Evolutionary conservation across 2,113 vertebrate species (phyloP).

Genomic region (Saguinus midas): DNA sequence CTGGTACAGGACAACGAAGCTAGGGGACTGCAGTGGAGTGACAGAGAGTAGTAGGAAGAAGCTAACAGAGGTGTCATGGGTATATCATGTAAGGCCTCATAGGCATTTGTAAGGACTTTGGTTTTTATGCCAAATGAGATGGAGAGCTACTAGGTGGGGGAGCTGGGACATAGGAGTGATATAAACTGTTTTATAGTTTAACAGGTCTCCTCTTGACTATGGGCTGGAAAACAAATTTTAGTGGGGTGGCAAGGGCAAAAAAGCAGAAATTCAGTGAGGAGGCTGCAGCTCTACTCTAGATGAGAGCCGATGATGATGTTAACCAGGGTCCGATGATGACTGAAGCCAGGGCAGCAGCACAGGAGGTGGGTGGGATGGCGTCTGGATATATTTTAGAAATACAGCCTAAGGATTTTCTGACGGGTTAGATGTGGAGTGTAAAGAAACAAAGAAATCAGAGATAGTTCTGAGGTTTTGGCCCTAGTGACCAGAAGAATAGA

Average conservation of each 20-base stretch:
- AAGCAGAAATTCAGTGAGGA: neutral
- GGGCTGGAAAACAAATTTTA: neutral
- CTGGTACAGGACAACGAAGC: neutral
- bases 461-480: neutral
- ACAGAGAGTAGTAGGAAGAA: neutral
- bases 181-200: neutral
- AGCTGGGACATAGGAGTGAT: neutral
- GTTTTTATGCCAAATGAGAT: neutral
- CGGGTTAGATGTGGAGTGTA: neutral
- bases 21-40: neutral
- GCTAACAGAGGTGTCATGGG: neutral
- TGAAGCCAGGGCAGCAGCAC: neutral
- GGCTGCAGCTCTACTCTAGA: neutral
- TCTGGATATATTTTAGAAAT: neutral
- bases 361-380: neutral
- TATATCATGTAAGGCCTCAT: fast-evolving
- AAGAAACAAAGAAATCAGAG: neutral
- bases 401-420: neutral
- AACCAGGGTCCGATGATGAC: no score
- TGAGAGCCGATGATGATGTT: neutral
- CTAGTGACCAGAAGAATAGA: neutral
- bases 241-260: neutral
- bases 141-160: no score
- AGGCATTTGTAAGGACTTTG: neutral
- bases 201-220: neutral